These are phyloP conservation scores for Gnathonemus echidnorhynchus DNA, from an alignment of 2,113 vertebrate species.

Conservation along the genomic window DNA sequence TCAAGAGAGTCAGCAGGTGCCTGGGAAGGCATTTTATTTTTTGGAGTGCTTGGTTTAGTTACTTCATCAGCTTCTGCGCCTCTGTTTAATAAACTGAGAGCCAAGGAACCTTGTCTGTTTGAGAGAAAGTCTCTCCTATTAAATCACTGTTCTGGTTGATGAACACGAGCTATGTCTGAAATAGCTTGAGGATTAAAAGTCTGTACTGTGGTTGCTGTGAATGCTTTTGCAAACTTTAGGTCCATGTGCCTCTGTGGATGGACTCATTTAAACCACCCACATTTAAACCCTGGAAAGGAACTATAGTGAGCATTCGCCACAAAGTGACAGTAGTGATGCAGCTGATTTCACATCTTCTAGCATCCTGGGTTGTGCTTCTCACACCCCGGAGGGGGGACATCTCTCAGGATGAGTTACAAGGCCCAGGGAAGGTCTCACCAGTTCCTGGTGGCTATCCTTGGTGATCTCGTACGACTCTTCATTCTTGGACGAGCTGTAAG, in stretches of 20 bases:
- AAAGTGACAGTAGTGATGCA: not conserved
- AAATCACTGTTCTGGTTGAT: not conserved
- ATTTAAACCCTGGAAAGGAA: not conserved
- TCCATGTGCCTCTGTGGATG: not conserved
- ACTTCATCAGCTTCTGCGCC: conserved; percentile 51
- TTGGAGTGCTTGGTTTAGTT: conserved; percentile 47
- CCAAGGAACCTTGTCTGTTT: conserved; percentile 32
- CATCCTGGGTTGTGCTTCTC: not conserved
- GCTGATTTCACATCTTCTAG: not conserved
- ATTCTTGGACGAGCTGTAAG: conserved; percentile 95
- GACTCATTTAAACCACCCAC: not conserved
- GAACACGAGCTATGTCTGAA: not conserved
- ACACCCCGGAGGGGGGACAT: not conserved
- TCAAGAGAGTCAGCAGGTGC: not conserved
- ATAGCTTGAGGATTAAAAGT: not conserved
- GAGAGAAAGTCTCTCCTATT: conserved; percentile 31
- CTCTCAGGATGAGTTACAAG: not conserved
- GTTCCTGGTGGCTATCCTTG: conserved; percentile 87
- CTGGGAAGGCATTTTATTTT: conserved; percentile 1
- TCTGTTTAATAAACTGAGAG: conserved; percentile 13
- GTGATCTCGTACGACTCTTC: conserved; percentile 87
- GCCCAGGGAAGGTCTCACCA: conserved; percentile 63
- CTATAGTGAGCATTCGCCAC: not conserved
- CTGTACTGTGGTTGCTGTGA: not conserved
- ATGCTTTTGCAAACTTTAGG: not conserved